These are phyloP conservation scores for Hydrolagus affinis DNA, from an alignment of 2,113 vertebrate species.

Conservation along the genomic window DNA sequence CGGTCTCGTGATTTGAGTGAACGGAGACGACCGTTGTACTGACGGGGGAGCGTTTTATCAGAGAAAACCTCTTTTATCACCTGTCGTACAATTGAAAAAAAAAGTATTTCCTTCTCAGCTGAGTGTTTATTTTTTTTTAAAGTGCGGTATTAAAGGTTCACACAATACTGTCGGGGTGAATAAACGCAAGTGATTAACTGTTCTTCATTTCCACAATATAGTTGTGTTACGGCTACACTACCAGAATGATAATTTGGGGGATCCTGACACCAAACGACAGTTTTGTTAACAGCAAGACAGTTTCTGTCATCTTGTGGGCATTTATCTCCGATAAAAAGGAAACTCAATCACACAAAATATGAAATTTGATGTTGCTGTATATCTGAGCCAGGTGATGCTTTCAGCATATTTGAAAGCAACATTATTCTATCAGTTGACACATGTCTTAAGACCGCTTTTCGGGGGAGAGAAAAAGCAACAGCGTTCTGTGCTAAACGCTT, in stretches of 20 bases:
- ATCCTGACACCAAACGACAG: background rate
- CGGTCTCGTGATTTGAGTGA: too few species aligned
- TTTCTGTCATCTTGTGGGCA: background rate
- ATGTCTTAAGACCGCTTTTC: too few species aligned
- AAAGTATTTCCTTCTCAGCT: background rate
- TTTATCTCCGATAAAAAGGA: background rate
- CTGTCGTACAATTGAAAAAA: background rate
- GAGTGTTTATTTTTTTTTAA: background rate
- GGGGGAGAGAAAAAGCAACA: too few species aligned
- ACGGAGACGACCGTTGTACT: too few species aligned
- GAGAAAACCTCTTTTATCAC: background rate
- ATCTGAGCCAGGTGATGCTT: background rate
- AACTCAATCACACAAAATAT: background rate
- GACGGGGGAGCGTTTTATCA: too few species aligned
- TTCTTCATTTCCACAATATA: background rate
- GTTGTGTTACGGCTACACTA: background rate
- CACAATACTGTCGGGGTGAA: background rate
- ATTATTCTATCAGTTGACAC: too few species aligned
- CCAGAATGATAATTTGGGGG: background rate
- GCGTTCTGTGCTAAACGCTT: too few species aligned
- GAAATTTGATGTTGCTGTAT: background rate
- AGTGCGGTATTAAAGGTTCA: background rate
- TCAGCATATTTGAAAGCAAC: too few species aligned
- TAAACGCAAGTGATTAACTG: background rate
- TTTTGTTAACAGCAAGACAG: background rate